Conservation (phyloP, 2,113 vertebrate genomes). For the Entomyzon cyanotis region DNA sequence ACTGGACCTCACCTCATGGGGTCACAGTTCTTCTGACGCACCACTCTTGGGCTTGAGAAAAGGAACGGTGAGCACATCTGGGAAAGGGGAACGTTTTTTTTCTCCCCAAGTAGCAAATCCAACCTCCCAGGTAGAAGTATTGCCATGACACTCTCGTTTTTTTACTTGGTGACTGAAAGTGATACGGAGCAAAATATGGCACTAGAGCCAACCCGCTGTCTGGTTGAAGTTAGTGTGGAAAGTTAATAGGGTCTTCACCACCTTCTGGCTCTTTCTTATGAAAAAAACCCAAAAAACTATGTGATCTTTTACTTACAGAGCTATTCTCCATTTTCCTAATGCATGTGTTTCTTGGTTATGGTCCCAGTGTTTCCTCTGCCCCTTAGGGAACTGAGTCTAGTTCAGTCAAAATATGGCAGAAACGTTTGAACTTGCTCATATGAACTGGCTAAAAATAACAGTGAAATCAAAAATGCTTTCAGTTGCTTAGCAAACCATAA, state of each 20-base stretch:
- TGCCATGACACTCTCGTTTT: accelerated
- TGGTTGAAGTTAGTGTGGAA: neutral
- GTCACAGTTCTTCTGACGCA: accelerated
- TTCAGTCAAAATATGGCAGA: neutral
- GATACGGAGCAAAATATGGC: neutral
- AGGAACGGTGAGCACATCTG: neutral
- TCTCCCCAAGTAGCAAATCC: neutral
- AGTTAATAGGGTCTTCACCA: neutral
- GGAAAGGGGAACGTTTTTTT: neutral
- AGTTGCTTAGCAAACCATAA: neutral
- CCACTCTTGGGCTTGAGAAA: neutral
- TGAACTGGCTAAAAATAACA: neutral
- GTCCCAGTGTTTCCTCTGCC: neutral
- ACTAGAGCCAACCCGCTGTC: neutral
- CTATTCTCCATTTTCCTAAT: neutral
- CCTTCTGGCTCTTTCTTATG: neutral
- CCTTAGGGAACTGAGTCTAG: neutral
- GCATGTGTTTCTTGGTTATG: neutral
- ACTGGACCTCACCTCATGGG: neutral
- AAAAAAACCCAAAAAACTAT: neutral
- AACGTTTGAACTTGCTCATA: neutral
- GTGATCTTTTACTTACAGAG: neutral
- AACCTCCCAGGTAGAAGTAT: neutral
- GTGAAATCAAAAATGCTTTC: neutral
- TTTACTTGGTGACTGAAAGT: neutral